Percentiles rank a stretch among this genome's conserved stretches.
Conservation (phyloP, 1,140 invertebrate species). For the Harpegnathos saltator region DNA sequence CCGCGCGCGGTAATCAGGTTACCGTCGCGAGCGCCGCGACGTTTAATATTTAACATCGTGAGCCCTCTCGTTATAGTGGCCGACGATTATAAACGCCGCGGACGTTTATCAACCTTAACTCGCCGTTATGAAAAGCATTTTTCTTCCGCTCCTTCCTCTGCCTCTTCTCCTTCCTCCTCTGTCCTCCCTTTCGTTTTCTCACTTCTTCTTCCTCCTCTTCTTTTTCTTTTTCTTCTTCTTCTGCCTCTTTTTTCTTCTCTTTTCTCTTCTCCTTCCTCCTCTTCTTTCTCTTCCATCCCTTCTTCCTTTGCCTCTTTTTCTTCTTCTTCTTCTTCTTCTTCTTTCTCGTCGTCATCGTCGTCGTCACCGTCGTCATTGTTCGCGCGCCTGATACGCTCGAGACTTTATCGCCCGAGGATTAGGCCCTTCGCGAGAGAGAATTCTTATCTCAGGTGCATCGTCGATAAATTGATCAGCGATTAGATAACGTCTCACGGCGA, state of each 20-base stretch:
- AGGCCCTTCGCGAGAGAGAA: background rate
- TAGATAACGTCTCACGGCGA: constrained; percentile 22
- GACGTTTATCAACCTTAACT: background rate
- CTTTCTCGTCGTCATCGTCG: too few species aligned
- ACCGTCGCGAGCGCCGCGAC: background rate
- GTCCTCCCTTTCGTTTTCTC: too few species aligned
- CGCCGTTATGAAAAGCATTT: background rate
- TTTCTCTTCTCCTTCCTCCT: background rate
- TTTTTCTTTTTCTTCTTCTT: background rate
- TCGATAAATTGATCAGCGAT: constrained; percentile 17
- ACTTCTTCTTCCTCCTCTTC: too few species aligned
- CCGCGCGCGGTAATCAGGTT: background rate
- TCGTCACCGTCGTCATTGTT: too few species aligned
- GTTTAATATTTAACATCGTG: constrained; percentile 13
- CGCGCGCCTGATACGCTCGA: background rate
- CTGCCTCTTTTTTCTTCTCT: too few species aligned
- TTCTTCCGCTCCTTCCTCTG: background rate
- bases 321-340: too few species aligned
- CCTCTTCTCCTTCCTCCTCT: too few species aligned
- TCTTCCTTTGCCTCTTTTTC: too few species aligned
- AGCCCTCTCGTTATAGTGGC: background rate
- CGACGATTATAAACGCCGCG: background rate
- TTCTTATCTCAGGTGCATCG: constrained; percentile 4
- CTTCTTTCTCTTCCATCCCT: background rate
- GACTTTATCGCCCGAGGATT: background rate